Conservation (phyloP, 2,888 invertebrate species). For the Platynereis dumerilii region DNA sequence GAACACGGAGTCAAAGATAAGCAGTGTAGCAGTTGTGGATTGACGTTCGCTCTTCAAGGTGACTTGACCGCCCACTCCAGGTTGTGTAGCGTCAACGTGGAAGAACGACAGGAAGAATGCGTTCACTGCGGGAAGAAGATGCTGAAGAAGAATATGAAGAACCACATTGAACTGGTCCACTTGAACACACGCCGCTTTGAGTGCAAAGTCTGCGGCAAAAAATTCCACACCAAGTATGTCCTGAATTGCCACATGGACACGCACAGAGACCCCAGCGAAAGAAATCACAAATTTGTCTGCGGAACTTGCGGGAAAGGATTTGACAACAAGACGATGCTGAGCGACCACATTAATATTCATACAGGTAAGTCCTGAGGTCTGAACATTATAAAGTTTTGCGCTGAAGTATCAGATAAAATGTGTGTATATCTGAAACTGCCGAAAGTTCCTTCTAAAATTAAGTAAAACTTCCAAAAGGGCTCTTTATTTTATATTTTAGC, state of each 20-base stretch:
- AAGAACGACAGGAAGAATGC: neutral
- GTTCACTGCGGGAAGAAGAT: slow-evolving; percentile 9
- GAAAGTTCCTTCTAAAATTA: too few species aligned
- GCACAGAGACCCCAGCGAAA: slow-evolving; percentile 8
- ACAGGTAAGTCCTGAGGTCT: neutral
- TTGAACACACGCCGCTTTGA: neutral
- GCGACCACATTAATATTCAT: slow-evolving; percentile 12
- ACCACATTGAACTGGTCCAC: slow-evolving; percentile 11
- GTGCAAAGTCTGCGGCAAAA: slow-evolving; percentile 1
- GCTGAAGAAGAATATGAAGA: slow-evolving; percentile 13
- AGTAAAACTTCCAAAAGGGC: too few species aligned
- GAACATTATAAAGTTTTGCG: too few species aligned
- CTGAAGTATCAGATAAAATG: too few species aligned
- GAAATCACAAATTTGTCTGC: slow-evolving; percentile 5
- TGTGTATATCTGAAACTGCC: too few species aligned
- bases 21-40: slow-evolving; percentile 4
- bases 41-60: neutral
- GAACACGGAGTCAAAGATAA: slow-evolving; percentile 7
- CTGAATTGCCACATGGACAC: slow-evolving; percentile 12
- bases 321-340: slow-evolving; percentile 11
- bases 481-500: too few species aligned
- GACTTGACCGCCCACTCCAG: slow-evolving; percentile 7
- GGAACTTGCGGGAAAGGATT: slow-evolving; percentile 10
- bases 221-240: slow-evolving; percentile 13
- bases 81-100: neutral